Conservation (phyloP, 2,888 invertebrate species). For the Tribolium freemani region DNA sequence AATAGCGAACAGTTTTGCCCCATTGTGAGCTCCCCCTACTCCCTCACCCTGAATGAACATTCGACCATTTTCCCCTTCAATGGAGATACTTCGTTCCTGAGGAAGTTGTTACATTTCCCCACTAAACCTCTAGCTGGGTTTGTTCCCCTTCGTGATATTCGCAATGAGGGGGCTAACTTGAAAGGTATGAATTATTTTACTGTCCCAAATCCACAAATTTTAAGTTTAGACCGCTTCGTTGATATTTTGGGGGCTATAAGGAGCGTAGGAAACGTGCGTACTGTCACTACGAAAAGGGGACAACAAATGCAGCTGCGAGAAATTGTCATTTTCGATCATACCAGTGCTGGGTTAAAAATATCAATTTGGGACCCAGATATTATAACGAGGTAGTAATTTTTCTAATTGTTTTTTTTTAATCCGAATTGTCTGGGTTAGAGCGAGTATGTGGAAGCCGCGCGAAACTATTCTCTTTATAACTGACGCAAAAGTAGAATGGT, state of each 20-base stretch:
- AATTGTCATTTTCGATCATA: slow-evolving; percentile 77
- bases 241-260: slow-evolving; percentile 81
- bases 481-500: slow-evolving; percentile 77
- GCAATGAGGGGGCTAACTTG: slow-evolving; percentile 65
- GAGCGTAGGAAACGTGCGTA: slow-evolving; percentile 73
- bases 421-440: slow-evolving; percentile 63
- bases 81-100: slow-evolving; percentile 69
- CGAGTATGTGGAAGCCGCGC: slow-evolving; percentile 77
- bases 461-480: slow-evolving; percentile 81
- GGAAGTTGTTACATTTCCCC: slow-evolving; percentile 74
- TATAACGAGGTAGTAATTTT: slow-evolving; percentile 71
- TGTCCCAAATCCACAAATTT: no score
- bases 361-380: slow-evolving; percentile 81
- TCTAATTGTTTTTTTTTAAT: slow-evolving; percentile 35
- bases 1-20: slow-evolving; percentile 76
- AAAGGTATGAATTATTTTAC: slow-evolving; percentile 47
- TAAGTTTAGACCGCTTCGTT: slow-evolving; percentile 68
- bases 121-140: slow-evolving; percentile 75
- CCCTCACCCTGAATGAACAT: slow-evolving; percentile 74
- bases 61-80: slow-evolving; percentile 75
- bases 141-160: slow-evolving; percentile 72
- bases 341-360: slow-evolving; percentile 72
- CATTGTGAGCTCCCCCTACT: slow-evolving; percentile 76
- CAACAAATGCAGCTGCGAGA: slow-evolving; percentile 74
- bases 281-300: slow-evolving; percentile 75